phyloP scores from a whole-genome alignment of 92 coral and sea anemone genomes.

The Diadumene lineata region DNA sequence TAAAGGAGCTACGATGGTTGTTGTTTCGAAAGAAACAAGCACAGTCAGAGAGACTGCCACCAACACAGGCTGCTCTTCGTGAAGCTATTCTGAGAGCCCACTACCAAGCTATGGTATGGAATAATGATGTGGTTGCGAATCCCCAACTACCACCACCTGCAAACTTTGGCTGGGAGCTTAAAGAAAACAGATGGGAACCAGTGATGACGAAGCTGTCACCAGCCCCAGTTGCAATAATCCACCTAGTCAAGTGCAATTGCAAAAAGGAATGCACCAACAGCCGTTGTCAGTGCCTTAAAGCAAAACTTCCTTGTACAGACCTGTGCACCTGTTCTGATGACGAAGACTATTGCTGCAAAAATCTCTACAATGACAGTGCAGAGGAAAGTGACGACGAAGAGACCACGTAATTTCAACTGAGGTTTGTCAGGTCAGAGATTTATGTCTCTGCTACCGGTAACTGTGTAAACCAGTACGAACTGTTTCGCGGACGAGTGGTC shows the following conservation, averaged over 20 bases:
- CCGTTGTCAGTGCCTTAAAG: constrained; percentile 30
- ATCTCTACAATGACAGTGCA: too few species aligned
- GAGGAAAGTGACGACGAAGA: too few species aligned
- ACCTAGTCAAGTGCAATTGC: constrained; percentile 34
- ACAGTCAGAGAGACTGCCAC: constrained; percentile 31
- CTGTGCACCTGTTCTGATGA: not conserved
- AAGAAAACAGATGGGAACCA: constrained; percentile 29
- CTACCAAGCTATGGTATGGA: constrained; percentile 28
- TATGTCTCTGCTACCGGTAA: too few species aligned
- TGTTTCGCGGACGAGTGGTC: too few species aligned
- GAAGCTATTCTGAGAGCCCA: constrained; percentile 27
- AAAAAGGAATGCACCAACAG: constrained; percentile 7
- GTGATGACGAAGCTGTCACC: constrained; percentile 37
- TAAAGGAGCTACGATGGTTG: not conserved
- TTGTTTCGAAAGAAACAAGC: constrained; percentile 35
- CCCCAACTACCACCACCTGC: constrained; percentile 21
- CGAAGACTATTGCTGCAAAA: too few species aligned
- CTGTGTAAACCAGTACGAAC: too few species aligned
- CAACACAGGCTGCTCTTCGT: constrained; percentile 31
- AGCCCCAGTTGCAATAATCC: constrained; percentile 25
- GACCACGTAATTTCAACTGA: too few species aligned
- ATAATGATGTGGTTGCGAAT: constrained; percentile 27
- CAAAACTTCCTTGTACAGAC: constrained; percentile 9
- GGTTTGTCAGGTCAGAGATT: too few species aligned
- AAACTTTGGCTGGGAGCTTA: constrained; percentile 19